A percentile compares a stretch with the other conserved stretches of the same genome.
Conservation (phyloP, 2,888 invertebrate species). For the Leucozona laternaria region DNA sequence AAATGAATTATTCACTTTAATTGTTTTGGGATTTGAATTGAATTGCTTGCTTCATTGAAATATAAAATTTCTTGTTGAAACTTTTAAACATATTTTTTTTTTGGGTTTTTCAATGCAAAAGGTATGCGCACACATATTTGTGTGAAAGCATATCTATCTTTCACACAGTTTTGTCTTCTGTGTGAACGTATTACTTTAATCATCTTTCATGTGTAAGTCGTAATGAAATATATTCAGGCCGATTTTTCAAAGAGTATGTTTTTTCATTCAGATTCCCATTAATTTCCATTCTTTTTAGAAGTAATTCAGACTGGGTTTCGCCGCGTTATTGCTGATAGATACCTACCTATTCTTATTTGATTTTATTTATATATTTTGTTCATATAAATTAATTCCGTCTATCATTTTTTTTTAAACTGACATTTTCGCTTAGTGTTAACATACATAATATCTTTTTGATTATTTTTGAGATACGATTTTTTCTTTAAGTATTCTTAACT, state of each 20-base stretch:
- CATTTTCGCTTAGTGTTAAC: slow-evolving; percentile 9
- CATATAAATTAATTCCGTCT: not conserved
- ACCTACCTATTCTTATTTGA: slow-evolving; percentile 19
- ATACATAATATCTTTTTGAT: not conserved
- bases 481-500: not conserved
- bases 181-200: slow-evolving; percentile 71
- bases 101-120: slow-evolving; percentile 63
- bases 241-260: slow-evolving; percentile 67
- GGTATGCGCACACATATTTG: slow-evolving; percentile 73
- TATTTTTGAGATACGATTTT: not conserved
- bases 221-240: slow-evolving; percentile 75
- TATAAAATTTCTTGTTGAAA: slow-evolving; percentile 38
- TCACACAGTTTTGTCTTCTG: slow-evolving; percentile 55
- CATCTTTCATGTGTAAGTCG: slow-evolving; percentile 71
- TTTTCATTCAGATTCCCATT: slow-evolving; percentile 64
- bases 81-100: slow-evolving; percentile 52
- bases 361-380: slow-evolving; percentile 21
- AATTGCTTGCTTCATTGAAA: slow-evolving; percentile 8
- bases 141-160: slow-evolving; percentile 67
- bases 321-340: slow-evolving; percentile 55
- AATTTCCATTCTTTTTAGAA: slow-evolving; percentile 69
- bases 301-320: slow-evolving; percentile 64
- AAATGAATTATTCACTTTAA: not conserved
- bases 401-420: slow-evolving; percentile 2
- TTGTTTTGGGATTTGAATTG: not conserved